phyloP scores from a whole-genome alignment of 2,888 invertebrate species.

The Ceraclea dissimilis region DNA sequence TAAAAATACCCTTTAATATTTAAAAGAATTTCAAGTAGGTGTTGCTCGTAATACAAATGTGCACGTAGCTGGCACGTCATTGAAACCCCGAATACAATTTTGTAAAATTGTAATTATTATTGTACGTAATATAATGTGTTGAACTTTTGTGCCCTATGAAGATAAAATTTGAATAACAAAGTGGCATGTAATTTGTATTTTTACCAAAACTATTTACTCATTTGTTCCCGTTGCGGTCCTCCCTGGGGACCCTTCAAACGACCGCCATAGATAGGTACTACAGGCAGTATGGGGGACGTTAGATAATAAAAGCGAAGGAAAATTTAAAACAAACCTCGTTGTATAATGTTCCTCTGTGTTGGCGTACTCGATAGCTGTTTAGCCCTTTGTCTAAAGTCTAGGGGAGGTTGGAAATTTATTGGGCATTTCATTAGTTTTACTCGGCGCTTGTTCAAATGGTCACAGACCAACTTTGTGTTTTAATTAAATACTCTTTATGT shows the following conservation, averaged over 20 bases:
- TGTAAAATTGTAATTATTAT: no score
- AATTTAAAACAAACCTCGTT: conserved; percentile 2
- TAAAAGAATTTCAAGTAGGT: no score
- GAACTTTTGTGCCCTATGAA: not conserved
- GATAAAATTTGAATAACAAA: conserved; percentile 4
- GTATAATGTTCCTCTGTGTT: not conserved
- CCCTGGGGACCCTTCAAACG: conserved; percentile 7
- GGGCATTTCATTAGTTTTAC: conserved; percentile 15
- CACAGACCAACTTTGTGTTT: conserved; percentile 6
- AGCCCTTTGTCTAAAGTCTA: conserved; percentile 5
- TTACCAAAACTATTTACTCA: conserved; percentile 7
- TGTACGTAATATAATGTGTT: no score
- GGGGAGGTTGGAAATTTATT: conserved; percentile 10
- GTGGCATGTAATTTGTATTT: conserved; percentile 4
- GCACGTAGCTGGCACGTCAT: no score
- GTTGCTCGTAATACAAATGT: no score
- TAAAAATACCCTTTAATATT: no score
- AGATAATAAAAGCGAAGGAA: conserved; percentile 8
- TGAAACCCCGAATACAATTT: no score
- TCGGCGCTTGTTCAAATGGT: conserved; percentile 4
- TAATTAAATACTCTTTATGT: conserved; percentile 10
- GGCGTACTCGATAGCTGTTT: conserved; percentile 2
- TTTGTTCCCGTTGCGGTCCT: not conserved
- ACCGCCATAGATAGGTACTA: no score
- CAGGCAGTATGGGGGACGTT: conserved; percentile 3